Percentiles rank a stretch among this genome's conserved stretches.
Conservation (phyloP, 2,113 vertebrate species). For the Uria lomvia region DNA sequence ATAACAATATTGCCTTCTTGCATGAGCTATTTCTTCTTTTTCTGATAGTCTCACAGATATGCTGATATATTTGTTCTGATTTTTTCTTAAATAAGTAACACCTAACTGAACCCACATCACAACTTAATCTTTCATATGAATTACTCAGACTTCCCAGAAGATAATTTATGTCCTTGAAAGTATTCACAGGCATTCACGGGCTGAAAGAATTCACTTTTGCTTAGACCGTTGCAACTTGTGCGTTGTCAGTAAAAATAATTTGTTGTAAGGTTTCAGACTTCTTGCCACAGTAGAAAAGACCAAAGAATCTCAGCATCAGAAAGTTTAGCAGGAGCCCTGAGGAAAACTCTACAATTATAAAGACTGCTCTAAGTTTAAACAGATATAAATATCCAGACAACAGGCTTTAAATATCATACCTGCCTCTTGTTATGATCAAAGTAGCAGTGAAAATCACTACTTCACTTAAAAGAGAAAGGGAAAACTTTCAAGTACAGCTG, state of each 20-base stretch:
- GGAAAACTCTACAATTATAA: neutral
- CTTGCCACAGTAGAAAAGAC: neutral
- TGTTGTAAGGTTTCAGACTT: neutral
- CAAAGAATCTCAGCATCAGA: neutral
- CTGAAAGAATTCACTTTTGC: neutral
- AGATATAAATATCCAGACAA: constrained; percentile 3
- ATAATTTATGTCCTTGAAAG: neutral
- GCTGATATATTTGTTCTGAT: neutral
- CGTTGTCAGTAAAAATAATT: neutral
- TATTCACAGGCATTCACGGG: neutral
- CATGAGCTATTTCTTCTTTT: neutral
- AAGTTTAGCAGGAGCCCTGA: neutral
- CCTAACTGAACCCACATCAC: neutral
- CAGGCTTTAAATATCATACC: neutral
- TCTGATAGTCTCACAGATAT: neutral
- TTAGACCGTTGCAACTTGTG: neutral
- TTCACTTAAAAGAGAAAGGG: neutral
- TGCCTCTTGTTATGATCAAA: constrained; percentile 3
- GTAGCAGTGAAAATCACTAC: neutral
- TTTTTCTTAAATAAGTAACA: neutral
- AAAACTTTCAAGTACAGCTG: neutral
- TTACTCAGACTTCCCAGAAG: neutral
- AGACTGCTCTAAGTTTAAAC: neutral
- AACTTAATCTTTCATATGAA: neutral
- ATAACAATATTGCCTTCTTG: neutral